These are phyloP conservation scores for Daphoenositta chrysoptera DNA, from an alignment of 2,113 vertebrate species.

Conservation along the genomic window DNA sequence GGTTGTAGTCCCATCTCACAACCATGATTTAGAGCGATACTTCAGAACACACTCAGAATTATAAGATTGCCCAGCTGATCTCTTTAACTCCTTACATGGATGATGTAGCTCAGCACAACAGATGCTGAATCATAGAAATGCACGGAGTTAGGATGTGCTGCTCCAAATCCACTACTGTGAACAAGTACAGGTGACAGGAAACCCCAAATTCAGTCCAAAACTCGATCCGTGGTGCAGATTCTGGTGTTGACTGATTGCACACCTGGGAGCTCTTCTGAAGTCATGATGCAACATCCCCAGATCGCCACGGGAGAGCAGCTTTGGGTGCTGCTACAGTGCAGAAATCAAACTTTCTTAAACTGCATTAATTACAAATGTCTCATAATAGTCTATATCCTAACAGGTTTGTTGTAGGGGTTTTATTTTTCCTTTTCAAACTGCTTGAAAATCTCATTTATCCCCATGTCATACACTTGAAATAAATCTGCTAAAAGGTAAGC, in stretches of 20 bases:
- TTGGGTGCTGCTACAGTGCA: not conserved
- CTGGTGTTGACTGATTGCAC: not conserved
- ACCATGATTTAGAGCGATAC: not conserved
- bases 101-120: not conserved
- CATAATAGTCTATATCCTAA: not conserved
- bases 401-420: not conserved
- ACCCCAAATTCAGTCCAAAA: not conserved
- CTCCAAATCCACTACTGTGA: not conserved
- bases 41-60: not conserved
- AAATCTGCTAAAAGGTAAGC: not conserved
- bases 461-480: not conserved
- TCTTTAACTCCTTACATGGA: not conserved
- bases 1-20: not conserved
- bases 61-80: not conserved
- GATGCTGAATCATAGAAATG: not conserved
- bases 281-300: accelerated
- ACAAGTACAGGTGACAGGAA: not conserved
- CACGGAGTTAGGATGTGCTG: not conserved
- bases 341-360: not conserved
- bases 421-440: not conserved
- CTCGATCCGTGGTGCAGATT: accelerated
- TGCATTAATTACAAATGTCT: not conserved
- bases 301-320: not conserved
- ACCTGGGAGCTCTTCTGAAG: not conserved
- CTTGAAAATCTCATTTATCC: not conserved